Evolutionary conservation across 2,113 vertebrate genomes (phyloP).

Genomic region (Percina caprodes): DNA sequence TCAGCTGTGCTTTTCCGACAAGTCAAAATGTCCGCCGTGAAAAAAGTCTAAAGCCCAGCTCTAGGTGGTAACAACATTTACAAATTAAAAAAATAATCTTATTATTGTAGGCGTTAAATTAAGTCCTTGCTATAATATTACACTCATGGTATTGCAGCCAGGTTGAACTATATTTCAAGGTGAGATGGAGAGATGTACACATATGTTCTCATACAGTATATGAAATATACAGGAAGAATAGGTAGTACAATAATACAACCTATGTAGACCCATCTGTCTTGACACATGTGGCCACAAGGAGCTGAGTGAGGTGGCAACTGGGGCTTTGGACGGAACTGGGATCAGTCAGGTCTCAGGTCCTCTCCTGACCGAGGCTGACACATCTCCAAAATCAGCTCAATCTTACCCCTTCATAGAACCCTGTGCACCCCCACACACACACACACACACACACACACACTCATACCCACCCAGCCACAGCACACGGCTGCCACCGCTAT

Average conservation of each 20-base stretch:
- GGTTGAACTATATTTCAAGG: not conserved
- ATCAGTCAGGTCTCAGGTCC: constrained; percentile 51
- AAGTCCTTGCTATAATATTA: not conserved
- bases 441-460: too few species aligned
- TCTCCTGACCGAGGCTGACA: constrained; percentile 60
- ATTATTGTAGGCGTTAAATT: not conserved
- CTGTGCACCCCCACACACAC: not conserved
- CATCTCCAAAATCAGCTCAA: constrained; percentile 47
- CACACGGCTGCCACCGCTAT: constrained; percentile 65
- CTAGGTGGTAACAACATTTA: not conserved
- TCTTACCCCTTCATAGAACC: constrained; percentile 61
- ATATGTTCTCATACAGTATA: not conserved
- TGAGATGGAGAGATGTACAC: not conserved
- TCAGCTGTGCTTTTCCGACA: too few species aligned
- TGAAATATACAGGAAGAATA: not conserved
- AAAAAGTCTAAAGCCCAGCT: too few species aligned
- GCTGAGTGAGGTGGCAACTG: constrained; percentile 41
- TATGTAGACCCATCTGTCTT: not conserved
- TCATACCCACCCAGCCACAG: constrained; percentile 58
- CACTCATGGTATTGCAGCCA: not conserved
- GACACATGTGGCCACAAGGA: constrained; percentile 43
- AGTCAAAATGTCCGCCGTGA: too few species aligned
- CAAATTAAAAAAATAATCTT: not conserved
- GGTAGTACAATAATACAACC: not conserved
- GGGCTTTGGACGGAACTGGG: constrained; percentile 31